Base-by-base conservation (phyloP, 1,140 invertebrate genomes). In the Papilio machaon region DNA sequence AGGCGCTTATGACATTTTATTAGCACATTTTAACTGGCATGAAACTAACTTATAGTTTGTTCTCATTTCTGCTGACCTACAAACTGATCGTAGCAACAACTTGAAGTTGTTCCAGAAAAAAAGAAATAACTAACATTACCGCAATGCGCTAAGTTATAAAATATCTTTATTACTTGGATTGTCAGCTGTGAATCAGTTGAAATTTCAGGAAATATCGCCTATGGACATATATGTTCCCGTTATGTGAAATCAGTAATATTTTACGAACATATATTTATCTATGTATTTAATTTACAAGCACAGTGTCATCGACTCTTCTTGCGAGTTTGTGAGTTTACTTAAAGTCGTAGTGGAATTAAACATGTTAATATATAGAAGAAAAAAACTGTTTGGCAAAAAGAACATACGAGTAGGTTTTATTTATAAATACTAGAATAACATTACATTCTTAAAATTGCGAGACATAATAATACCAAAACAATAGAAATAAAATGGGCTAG, bases 31-130 rank as follows among this genome's bases (percentile, higher is more conserved):
- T 64, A 64, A 64, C 60, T 30, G 74, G 74, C 47, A 6, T 30
- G 35, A 76, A 76, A 23, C 74, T 52, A 75, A 76, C 15, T 76
- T 47, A 76, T n/a, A 19, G 10, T 75, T 47, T 30, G 74, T 76
- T 76, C 74, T 76, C 11, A 76, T 76, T 76, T 76, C 74, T 76
- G 13, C 19, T 76, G 74, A 76, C 74, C 74, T 76, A 76, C 10
- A 52, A 52, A 52, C 43, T 76, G 46, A 76, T 49, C 46, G 23
- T 76, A 46, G 46, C 46, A 76, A 46, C 73, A 46, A 47, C 43
- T 76, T 76, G n/a, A 76, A 76, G 74, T 76, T 76, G 74, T 76
- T 76, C 74, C 74, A 76, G 74, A 76, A 76, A 76, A 75, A 23
- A 75, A 73, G 52, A 76, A 52, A 76, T 46, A 52, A 76, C n/a